Conservation (phyloP, 2,797 vertebrate genomes). For the Anniella stebbinsi region DNA sequence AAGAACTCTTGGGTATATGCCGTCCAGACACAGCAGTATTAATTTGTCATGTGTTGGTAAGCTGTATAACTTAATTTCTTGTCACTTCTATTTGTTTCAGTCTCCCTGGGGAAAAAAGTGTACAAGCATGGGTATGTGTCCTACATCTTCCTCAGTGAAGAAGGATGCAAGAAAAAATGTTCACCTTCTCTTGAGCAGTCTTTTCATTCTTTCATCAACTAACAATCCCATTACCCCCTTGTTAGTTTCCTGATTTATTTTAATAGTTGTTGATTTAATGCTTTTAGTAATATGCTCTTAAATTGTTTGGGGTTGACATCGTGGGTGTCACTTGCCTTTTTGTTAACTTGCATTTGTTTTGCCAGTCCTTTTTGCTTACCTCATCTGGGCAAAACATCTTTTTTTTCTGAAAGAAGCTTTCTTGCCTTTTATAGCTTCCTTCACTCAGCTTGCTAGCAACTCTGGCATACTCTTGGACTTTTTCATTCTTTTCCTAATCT, state of each 20-base stretch:
- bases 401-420: neutral
- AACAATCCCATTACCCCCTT: neutral
- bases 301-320: too few relatives aligned
- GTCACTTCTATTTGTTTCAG: conserved; percentile 6
- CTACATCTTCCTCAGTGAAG: neutral
- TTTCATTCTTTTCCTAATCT: too few relatives aligned
- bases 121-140: neutral
- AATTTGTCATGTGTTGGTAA: conserved; percentile 6
- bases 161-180: neutral
- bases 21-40: neutral
- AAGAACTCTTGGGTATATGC: neutral
- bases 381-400: neutral
- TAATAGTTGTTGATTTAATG: neutral
- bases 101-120: neutral
- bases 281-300: neutral
- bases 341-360: neutral
- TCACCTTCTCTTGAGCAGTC: neutral
- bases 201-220: neutral
- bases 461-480: too few relatives aligned
- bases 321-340: neutral
- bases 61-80: neutral
- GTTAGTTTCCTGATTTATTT: neutral
- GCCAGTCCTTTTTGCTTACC: neutral
- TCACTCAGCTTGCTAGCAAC: too few relatives aligned
- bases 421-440: neutral